These are phyloP conservation scores for Caenorhabditis doughertyi DNA, from an alignment of 2,888 invertebrate species.

Conservation along the genomic window DNA sequence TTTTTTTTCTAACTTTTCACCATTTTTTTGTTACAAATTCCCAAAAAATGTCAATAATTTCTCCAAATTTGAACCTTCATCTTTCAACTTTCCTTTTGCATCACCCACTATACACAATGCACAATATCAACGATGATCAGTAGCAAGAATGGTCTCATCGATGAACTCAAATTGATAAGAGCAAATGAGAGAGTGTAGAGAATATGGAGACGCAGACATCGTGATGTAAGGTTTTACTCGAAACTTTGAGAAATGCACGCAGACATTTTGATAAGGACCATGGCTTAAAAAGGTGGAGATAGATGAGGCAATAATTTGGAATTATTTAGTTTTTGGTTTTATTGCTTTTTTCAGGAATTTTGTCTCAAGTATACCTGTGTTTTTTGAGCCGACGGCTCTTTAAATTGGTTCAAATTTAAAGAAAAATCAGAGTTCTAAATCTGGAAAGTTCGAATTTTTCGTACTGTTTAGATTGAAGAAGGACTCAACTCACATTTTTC, in stretches of 20 bases:
- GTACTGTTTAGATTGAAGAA: no score
- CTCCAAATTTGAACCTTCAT: neutral
- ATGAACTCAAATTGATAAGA: conserved; percentile 51
- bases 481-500: no score
- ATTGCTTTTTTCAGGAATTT: no score
- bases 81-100: neutral
- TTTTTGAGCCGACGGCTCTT: no score
- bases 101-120: no score
- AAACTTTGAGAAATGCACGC: conserved; percentile 56
- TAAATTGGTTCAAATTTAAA: no score
- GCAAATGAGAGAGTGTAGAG: conserved; percentile 8
- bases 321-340: neutral
- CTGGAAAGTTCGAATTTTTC: no score
- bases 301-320: conserved; percentile 51
- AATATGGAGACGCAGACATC: conserved; percentile 12
- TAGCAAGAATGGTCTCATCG: conserved; percentile 51
- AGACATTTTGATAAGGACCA: conserved; percentile 39
- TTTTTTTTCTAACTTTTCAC: no score
- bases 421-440: no score
- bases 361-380: no score
- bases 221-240: conserved; percentile 53
- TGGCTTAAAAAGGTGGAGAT: conserved; percentile 42
- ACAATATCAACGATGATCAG: conserved; percentile 19
- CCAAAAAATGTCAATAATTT: no score
- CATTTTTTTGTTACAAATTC: no score